Percentiles rank a stretch among this genome's conserved stretches.
phyloP scores from a whole-genome alignment of 2,888 invertebrate species.

The Helleia helle region DNA sequence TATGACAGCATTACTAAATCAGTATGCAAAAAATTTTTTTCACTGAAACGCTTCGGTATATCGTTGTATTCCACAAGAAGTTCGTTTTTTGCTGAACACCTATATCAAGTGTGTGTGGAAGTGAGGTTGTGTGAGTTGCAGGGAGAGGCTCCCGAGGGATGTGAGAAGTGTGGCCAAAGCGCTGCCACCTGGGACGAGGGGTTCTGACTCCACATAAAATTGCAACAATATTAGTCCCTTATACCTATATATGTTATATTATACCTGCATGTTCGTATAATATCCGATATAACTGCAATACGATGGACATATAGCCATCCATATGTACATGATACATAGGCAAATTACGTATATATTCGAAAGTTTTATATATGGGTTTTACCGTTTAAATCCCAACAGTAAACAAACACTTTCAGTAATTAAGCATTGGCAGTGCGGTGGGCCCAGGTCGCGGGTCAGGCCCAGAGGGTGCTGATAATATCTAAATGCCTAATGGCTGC shows the following conservation, averaged over 20 bases:
- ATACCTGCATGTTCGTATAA: too few relatives aligned
- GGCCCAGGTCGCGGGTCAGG: conserved; percentile 64
- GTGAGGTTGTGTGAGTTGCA: conserved; percentile 39
- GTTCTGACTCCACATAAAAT: conserved; percentile 12
- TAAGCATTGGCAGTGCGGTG: conserved; percentile 61
- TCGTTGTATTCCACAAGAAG: too few relatives aligned
- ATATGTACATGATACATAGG: too few relatives aligned
- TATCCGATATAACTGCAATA: too few relatives aligned
- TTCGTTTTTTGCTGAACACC: conserved; percentile 9
- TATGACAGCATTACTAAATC: too few relatives aligned
- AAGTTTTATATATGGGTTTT: not conserved
- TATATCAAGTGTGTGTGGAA: conserved; percentile 22
- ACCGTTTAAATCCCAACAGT: conserved; percentile 23
- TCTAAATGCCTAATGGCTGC: conserved; percentile 76
- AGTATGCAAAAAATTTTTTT: too few relatives aligned
- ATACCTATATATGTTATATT: too few relatives aligned
- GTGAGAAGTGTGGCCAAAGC: conserved; percentile 65
- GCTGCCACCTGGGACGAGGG: conserved; percentile 59
- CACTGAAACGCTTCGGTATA: too few relatives aligned
- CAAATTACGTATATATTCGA: too few relatives aligned
- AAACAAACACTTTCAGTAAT: conserved; percentile 68
- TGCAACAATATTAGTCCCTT: conserved; percentile 7
- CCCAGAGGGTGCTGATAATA: conserved; percentile 68
- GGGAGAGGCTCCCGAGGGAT: conserved; percentile 49
- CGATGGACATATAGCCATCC: too few relatives aligned